Evolutionary conservation across 2,113 vertebrate genomes (phyloP).

Genomic region (Irena cyanogastra): DNA sequence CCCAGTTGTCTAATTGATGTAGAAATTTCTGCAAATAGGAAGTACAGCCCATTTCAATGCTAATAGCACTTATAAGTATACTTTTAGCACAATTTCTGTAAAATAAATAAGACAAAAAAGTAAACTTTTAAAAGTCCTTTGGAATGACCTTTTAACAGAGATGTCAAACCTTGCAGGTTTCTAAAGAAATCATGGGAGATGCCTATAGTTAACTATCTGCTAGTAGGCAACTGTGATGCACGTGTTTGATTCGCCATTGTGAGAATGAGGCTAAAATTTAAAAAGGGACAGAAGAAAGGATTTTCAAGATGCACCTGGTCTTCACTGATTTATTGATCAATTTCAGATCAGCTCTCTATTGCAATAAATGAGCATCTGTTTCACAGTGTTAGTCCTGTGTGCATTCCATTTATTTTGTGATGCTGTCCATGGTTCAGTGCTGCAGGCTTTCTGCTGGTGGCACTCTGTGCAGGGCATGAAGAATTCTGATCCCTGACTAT

Average conservation of each 20-base stretch:
- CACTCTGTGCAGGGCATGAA: background rate
- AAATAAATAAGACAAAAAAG: background rate
- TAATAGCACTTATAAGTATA: background rate
- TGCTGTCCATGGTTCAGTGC: background rate
- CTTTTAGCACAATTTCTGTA: background rate
- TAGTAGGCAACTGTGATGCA: background rate
- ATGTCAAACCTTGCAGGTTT: background rate
- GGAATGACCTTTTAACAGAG: background rate
- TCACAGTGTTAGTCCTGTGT: background rate
- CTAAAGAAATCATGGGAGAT: background rate
- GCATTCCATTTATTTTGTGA: fast-evolving
- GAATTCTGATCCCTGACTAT: no score
- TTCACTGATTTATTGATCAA: fast-evolving
- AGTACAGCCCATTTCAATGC: background rate
- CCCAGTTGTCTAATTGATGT: background rate
- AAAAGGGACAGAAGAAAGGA: background rate
- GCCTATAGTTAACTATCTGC: background rate
- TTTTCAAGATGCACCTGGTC: background rate
- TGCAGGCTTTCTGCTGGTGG: background rate
- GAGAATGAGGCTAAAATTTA: background rate
- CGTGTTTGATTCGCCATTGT: background rate
- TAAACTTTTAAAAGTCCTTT: background rate
- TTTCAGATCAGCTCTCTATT: background rate
- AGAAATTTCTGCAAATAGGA: background rate
- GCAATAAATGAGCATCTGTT: background rate